phyloP scores from a whole-genome alignment of 2,888 invertebrate genomes.

The Noctua pronuba region DNA sequence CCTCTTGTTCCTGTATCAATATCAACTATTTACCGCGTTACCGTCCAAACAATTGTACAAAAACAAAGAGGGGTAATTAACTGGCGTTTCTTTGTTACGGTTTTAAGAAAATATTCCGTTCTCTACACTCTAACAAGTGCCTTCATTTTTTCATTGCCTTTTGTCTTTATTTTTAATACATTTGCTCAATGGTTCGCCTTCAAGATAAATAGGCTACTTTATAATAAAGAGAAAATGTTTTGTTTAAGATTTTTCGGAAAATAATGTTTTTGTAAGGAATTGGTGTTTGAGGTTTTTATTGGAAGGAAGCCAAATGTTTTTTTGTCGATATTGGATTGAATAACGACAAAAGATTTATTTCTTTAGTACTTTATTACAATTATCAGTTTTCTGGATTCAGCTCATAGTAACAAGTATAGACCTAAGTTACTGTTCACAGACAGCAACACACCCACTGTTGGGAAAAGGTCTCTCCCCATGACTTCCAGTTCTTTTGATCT shows the following conservation, averaged over 20 bases:
- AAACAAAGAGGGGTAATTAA: conserved; percentile 59
- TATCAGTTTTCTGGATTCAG: not conserved
- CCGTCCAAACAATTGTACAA: conserved; percentile 29
- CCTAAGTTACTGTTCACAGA: not conserved
- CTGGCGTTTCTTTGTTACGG: conserved; percentile 48
- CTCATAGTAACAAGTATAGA: not conserved
- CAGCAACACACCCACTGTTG: not conserved
- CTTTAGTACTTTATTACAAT: not conserved
- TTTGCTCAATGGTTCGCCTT: conserved; percentile 48
- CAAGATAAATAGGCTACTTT: conserved; percentile 47
- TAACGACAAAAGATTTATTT: not conserved
- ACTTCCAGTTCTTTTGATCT: not conserved
- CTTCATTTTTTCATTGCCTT: conserved; percentile 52
- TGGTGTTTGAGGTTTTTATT: conserved; percentile 13
- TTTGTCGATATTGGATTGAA: not conserved
- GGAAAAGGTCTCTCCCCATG: not conserved
- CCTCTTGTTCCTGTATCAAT: conserved; percentile 29
- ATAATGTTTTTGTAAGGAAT: conserved; percentile 9
- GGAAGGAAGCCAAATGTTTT: conserved; percentile 1
- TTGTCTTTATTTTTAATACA: conserved; percentile 57
- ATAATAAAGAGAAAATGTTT: conserved; percentile 24
- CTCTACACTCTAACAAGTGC: conserved; percentile 49
- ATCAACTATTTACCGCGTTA: conserved; percentile 17
- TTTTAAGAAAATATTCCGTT: conserved; percentile 51
- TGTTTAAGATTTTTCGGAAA: conserved; percentile 1